Conservation (phyloP, 2,113 vertebrate genomes). For the Paraplagusia blochii region DNA sequence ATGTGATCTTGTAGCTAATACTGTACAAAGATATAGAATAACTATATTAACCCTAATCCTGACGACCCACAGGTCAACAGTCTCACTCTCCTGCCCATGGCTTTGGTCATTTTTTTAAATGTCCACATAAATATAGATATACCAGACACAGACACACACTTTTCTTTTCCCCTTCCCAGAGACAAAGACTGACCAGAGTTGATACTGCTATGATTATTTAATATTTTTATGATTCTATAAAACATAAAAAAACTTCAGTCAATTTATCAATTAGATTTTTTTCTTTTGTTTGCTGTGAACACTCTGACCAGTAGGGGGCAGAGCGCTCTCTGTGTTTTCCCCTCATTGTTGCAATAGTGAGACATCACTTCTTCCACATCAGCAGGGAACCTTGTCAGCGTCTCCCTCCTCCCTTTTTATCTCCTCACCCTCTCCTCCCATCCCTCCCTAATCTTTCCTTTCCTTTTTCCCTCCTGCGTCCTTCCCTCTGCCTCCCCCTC, state of each 20-base stretch:
- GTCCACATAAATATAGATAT: no score
- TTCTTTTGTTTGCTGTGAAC: slow-evolving; percentile 27
- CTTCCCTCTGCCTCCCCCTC: slow-evolving; percentile 4
- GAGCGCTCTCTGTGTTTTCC: slow-evolving; percentile 56
- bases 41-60: no score
- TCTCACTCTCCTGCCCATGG: no score
- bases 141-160: slow-evolving; percentile 12
- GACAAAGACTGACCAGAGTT: no score
- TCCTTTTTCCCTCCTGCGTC: slow-evolving; percentile 18
- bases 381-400: slow-evolving; percentile 36
- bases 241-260: slow-evolving; percentile 1
- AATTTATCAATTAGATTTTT: neutral
- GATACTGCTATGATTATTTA: no score
- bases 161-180: neutral
- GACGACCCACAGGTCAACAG: no score
- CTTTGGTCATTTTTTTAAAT: no score
- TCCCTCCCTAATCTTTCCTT: slow-evolving; percentile 38
- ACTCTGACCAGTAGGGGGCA: slow-evolving; percentile 33
- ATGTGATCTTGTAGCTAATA: no score
- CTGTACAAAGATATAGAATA: no score
- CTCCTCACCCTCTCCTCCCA: slow-evolving; percentile 33
- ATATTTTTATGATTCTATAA: no score
- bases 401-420: slow-evolving; percentile 32
- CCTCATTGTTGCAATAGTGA: slow-evolving; percentile 25
- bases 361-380: slow-evolving; percentile 40